phyloP scores from a whole-genome alignment of 2,113 vertebrate genomes.

The Accipiter cooperii region DNA sequence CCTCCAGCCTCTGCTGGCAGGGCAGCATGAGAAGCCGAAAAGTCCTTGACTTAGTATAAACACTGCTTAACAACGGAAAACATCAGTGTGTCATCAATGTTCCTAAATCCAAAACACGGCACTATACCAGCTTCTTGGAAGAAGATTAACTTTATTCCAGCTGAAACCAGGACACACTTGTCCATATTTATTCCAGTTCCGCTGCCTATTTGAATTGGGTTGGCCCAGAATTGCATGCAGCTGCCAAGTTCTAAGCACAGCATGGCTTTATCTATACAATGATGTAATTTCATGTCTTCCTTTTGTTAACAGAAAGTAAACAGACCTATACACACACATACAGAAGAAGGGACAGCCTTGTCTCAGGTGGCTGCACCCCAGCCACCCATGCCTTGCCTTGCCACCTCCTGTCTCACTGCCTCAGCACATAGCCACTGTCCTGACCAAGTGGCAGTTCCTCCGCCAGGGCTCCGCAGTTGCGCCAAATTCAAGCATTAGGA shows the following conservation, averaged over 20 bases:
- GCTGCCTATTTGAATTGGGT: background rate
- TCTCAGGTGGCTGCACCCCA: background rate
- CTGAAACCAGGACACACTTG: background rate
- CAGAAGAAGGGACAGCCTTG: background rate
- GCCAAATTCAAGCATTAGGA: background rate
- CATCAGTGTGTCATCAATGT: no score
- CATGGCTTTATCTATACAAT: background rate
- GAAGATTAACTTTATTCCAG: no score
- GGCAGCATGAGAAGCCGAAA: no score
- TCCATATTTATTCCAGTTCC: background rate
- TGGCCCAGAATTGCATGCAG: background rate
- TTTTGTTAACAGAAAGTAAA: background rate
- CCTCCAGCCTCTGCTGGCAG: no score
- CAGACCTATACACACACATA: background rate
- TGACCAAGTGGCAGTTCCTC: rapidly evolving
- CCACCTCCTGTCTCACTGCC: background rate
- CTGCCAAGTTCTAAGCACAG: background rate
- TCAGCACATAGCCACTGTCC: background rate
- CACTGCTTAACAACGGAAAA: no score
- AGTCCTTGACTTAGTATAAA: no score
- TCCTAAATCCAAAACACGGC: no score
- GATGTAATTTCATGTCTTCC: background rate
- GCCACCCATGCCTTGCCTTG: background rate
- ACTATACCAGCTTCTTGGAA: no score
- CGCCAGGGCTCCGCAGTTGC: background rate